Base-by-base conservation (phyloP, 1,140 invertebrate species). In the Drosophila parabipectinata region DNA sequence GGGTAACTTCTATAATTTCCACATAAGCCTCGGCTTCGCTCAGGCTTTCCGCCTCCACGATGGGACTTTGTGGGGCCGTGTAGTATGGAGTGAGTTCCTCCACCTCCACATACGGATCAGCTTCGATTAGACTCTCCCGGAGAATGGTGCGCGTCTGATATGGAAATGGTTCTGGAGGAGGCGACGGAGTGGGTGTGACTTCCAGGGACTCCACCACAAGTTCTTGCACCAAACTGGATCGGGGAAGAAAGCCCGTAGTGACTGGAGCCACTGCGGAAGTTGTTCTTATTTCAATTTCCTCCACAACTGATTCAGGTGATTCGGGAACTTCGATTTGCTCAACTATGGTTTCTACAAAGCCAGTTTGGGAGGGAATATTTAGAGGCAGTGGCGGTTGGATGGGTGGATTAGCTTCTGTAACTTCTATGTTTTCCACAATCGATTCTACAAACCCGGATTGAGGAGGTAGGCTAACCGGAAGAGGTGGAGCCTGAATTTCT, bases 191-290 rank as follows among this genome's bases (percentile, higher is more conserved):
- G n/a, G 63, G 67, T 8, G 67, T 69, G 1, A 57, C 64, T 15
- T 69, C 67, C n/a, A 69, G 52, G 4, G 64, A 69, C 12, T 69
- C 64, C n/a, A 69, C 67, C 4, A 56, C 14, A 5, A 69, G 44
- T 24, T 71, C 67, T 4, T 71, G 64, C 0, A 69, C 44, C 30
- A 69, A 34, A 26, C 67, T 69, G 0, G 63, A 30, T 4, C 66
- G 64, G 0, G 63, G 44, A n/a, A 44, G 39, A 8, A 8, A 64
- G 18, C 18, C 2, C 3, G 45, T 44, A 34, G 64, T 39, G 18
- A 57, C 64, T 4, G 14, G 26, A 10, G 44, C 44, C 5, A 52
- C 41, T 4, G 44, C 15, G 8, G 4, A 7, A 12, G 9, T 1
- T 32, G 15, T 7, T n/a, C 24, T 26, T 24, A 64, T 34, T 53